Percentiles rank a stretch among this genome's conserved stretches.
Conservation (phyloP, 2,113 vertebrate species). For the Oncorhynchus masou region DNA sequence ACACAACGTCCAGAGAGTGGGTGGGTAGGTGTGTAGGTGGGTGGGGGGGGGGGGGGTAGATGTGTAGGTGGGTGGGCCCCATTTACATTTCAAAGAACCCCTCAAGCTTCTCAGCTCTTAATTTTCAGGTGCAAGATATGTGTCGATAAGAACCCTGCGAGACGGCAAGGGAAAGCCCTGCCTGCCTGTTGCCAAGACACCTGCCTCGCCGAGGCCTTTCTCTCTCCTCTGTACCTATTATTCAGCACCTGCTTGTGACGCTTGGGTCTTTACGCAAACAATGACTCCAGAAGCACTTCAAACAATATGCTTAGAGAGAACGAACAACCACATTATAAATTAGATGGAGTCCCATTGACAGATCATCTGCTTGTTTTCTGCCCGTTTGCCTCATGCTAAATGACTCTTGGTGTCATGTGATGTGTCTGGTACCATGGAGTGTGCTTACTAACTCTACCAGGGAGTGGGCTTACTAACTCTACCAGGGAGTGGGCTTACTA, state of each 20-base stretch:
- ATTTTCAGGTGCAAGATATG: slow-evolving; percentile 24
- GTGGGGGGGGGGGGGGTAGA: background rate
- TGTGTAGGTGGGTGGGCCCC: slow-evolving; percentile 8
- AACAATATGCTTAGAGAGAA: background rate
- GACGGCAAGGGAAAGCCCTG: background rate
- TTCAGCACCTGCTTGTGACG: background rate
- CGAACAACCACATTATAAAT: background rate
- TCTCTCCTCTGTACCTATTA: background rate
- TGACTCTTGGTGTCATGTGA: background rate
- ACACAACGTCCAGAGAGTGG: too few relatives aligned
- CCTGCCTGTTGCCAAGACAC: slow-evolving; percentile 9
- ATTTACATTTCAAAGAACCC: slow-evolving; percentile 47
- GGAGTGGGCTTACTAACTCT: too few relatives aligned
- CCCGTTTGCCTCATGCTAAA: background rate
- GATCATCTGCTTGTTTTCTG: background rate
- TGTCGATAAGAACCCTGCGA: slow-evolving; percentile 9
- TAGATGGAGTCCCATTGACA: background rate
- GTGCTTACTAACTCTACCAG: too few relatives aligned
- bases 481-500: too few relatives aligned
- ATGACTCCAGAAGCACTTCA: background rate
- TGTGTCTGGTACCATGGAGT: background rate
- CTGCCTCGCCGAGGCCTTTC: background rate
- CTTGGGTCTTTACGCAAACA: background rate
- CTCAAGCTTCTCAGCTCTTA: slow-evolving; percentile 15
- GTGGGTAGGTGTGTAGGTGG: too few relatives aligned